These are phyloP conservation scores for Kryptopterus vitreolus DNA, from an alignment of 2,797 vertebrate genomes.

Conservation along the genomic window DNA sequence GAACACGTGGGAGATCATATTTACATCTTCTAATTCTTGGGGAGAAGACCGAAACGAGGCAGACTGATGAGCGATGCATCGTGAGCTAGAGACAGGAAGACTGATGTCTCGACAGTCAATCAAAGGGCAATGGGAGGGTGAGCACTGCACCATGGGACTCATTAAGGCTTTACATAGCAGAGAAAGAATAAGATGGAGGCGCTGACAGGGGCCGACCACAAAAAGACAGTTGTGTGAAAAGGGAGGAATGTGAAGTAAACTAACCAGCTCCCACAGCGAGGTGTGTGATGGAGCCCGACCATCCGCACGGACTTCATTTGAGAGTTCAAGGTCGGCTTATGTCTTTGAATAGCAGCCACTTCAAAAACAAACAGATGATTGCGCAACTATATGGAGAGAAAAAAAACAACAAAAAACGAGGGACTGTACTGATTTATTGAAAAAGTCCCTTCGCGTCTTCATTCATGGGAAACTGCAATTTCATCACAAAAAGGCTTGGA, in stretches of 20 bases:
- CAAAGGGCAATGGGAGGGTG: conserved; percentile 28
- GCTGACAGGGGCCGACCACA: conserved; percentile 46
- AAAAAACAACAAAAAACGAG: conserved; percentile 4
- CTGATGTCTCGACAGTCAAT: conserved; percentile 20
- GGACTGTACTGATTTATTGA: conserved; percentile 14
- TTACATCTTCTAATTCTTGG: conserved; percentile 31
- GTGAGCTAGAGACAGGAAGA: conserved; percentile 11
- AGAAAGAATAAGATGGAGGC: conserved; percentile 13
- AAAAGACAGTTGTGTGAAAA: conserved; percentile 45
- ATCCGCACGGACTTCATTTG: conserved; percentile 47
- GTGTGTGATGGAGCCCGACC: conserved; percentile 13
- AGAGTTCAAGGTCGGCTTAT: conserved; percentile 17
- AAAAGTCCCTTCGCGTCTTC: conserved; percentile 1
- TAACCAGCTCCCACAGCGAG: conserved; percentile 27
- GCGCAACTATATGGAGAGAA: conserved; percentile 12
- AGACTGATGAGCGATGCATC: conserved; percentile 1
- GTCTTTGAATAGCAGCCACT: conserved; percentile 40
- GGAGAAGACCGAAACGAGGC: conserved; percentile 10
- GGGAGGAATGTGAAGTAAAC: conserved; percentile 41
- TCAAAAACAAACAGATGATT: conserved; percentile 40
- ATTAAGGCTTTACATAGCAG: conserved; percentile 43
- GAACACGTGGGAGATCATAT: conserved; percentile 29
- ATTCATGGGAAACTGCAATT: background rate
- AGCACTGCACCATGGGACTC: conserved; percentile 40
- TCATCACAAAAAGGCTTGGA: background rate